phyloP scores from a whole-genome alignment of 2,888 invertebrate genomes.

The Epicampocera succincta region DNA sequence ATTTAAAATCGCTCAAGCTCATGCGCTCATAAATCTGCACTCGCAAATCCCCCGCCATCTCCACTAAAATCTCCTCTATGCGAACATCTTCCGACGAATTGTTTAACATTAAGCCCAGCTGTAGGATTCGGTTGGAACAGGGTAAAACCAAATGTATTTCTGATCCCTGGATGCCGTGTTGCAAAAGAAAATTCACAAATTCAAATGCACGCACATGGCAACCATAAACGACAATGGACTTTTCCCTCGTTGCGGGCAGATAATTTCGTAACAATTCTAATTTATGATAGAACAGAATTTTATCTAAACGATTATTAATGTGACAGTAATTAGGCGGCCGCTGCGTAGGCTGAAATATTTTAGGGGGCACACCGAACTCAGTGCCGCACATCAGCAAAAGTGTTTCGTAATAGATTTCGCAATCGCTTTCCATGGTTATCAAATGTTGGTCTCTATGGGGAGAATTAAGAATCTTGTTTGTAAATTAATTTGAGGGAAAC shows the following conservation, averaged over 20 bases:
- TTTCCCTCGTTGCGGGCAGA: not conserved
- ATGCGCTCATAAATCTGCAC: slow-evolving; percentile 69
- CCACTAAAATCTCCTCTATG: slow-evolving; percentile 71
- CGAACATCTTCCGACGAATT: slow-evolving; percentile 72
- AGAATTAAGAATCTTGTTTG: no score
- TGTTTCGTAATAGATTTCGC: slow-evolving; percentile 74
- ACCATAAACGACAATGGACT: slow-evolving; percentile 75
- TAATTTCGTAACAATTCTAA: slow-evolving; percentile 65
- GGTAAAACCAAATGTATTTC: slow-evolving; percentile 73
- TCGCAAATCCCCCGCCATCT: slow-evolving; percentile 73
- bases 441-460: slow-evolving; percentile 68
- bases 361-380: slow-evolving; percentile 67
- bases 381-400: slow-evolving; percentile 73
- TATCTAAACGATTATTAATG: slow-evolving; percentile 76
- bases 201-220: slow-evolving; percentile 72
- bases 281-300: slow-evolving; percentile 75
- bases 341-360: not conserved
- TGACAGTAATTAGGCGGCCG: slow-evolving; percentile 74
- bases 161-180: slow-evolving; percentile 69
- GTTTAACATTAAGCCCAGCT: slow-evolving; percentile 63
- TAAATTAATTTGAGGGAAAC: no score
- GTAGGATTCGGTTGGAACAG: not conserved
- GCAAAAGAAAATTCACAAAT: slow-evolving; percentile 75
- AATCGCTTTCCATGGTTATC: slow-evolving; percentile 71
- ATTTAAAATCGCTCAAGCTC: slow-evolving; percentile 61